Base-by-base conservation (phyloP, 2,888 invertebrate species). In the Andrena minutula region DNA sequence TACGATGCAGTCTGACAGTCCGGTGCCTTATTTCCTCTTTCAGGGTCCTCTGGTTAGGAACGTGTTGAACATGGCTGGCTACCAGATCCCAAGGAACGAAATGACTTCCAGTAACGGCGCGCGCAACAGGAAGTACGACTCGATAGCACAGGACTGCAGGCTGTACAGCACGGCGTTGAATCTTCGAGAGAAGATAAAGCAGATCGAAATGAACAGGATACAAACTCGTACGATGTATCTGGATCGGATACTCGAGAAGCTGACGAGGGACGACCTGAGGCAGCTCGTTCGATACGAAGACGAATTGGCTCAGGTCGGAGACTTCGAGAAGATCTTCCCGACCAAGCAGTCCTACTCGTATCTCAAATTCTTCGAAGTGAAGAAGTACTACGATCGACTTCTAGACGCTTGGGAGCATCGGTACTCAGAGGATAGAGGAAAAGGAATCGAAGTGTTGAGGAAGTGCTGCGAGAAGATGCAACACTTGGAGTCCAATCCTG, bases 391-490 rank as follows among this genome's bases (percentile, higher is more conserved):
- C 58, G 81, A 82, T 23, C 74, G 81, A 12, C 28, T 82, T 0
- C n/a, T 82, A 3, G 81, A 82, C 64, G 81, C 75, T 5, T 82
- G 82, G 82, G 82, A 82, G 6, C 16, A 75, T 53, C 75, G 64
- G n/a, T 82, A 81, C 26, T 51, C 56, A 76, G 94, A 93, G 23
- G 95, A 96, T 88, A 95, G 98, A 88, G 94, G 94, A 10, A 94
- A 95, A 86, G 97, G 97, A 96, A 92, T 87, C n/a, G 23, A 71
- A 2, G 58, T 69, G 41, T 26, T 82, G 51, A 56, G 12, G 3
- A 51, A 20, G 1, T 32, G 32, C n/a, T 82, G 82, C 41, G 75
- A 72, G 28, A 58, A 30, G 20, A 82, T 72, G 75, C 41, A 41
- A 41, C 82, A 79, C 10, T 35, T 79, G 0, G 47, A 79, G 8